phyloP scores from a whole-genome alignment of 2,888 invertebrate genomes.

The Cryptocephalus primarius region DNA sequence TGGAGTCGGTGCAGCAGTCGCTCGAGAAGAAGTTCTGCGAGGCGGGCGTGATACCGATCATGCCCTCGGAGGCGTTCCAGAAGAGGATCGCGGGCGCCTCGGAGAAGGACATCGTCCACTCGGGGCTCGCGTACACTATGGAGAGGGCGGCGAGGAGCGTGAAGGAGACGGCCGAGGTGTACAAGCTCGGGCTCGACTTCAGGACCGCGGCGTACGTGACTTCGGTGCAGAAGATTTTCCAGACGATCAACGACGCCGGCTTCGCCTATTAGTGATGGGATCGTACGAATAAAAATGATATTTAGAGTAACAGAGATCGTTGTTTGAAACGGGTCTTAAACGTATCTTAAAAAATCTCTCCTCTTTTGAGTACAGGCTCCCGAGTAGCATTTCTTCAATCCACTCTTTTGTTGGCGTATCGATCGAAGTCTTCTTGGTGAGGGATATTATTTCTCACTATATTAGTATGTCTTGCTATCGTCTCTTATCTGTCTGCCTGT shows the following conservation, averaged over 20 bases:
- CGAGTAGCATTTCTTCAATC: no score
- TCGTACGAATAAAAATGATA: no score
- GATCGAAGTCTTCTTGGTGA: no score
- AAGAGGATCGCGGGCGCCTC: constrained; percentile 83
- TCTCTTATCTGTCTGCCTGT: no score
- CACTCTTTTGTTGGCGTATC: no score
- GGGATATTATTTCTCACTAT: no score
- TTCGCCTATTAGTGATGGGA: constrained; percentile 12
- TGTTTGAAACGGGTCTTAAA: no score
- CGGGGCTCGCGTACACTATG: constrained; percentile 95
- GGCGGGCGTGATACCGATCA: constrained; percentile 68
- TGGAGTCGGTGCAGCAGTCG: constrained; percentile 90
- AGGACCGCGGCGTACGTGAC: constrained; percentile 94
- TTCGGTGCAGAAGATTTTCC: constrained; percentile 93
- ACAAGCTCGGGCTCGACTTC: constrained; percentile 80
- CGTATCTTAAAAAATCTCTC: no score
- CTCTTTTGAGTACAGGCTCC: no score
- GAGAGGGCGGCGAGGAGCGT: constrained; percentile 83
- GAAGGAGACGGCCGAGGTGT: constrained; percentile 82
- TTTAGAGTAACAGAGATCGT: no score
- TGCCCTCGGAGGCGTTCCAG: constrained; percentile 76
- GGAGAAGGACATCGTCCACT: constrained; percentile 97
- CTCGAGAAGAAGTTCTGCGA: constrained; percentile 85
- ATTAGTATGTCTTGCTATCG: no score
- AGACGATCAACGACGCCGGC: constrained; percentile 86